Evolutionary conservation across 1,140 invertebrate genomes (phyloP).

Genomic region (Drosophila erecta): DNA sequence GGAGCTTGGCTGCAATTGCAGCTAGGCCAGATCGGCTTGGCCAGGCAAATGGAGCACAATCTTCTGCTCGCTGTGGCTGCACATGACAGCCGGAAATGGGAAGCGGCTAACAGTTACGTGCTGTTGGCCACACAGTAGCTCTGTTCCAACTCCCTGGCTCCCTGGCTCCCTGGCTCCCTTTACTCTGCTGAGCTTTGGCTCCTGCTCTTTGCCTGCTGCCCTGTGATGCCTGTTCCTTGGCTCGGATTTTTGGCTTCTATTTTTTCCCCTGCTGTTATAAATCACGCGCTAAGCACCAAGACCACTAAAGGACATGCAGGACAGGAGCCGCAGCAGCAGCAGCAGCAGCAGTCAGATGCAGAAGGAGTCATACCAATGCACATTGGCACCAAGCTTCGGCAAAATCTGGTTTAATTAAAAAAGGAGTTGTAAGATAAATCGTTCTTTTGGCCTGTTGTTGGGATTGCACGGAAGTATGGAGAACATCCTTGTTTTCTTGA

Average conservation of each 20-base stretch:
- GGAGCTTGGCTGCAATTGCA: slow-evolving; percentile 41
- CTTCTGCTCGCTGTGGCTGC: slow-evolving; percentile 75
- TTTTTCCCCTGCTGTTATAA: slow-evolving; percentile 64
- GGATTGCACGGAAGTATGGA: too few species aligned
- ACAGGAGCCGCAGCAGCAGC: slow-evolving; percentile 37
- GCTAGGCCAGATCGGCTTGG: slow-evolving; percentile 14
- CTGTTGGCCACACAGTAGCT: slow-evolving; percentile 68
- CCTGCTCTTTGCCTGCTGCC: slow-evolving; percentile 6
- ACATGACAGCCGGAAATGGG: slow-evolving; percentile 80
- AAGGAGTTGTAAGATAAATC: not conserved
- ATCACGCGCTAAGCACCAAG: slow-evolving; percentile 79
- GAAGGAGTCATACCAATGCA: slow-evolving; percentile 42
- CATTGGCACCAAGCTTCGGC: slow-evolving; percentile 42
- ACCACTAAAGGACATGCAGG: slow-evolving; percentile 52
- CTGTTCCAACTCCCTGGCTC: not conserved
- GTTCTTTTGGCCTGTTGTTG: too few species aligned
- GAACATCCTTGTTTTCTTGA: too few species aligned
- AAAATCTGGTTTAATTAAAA: slow-evolving; percentile 2
- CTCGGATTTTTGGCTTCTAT: slow-evolving; percentile 38
- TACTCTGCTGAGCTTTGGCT: slow-evolving; percentile 2
- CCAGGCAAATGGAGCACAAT: slow-evolving; percentile 71
- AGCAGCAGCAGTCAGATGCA: slow-evolving; percentile 44
- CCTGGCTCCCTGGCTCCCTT: slow-evolving; percentile 1
- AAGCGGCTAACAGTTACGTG: slow-evolving; percentile 77
- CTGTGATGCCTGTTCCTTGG: slow-evolving; percentile 26